phyloP scores from a whole-genome alignment of 2,888 invertebrate genomes.

The Eupithecia dodoneata region DNA sequence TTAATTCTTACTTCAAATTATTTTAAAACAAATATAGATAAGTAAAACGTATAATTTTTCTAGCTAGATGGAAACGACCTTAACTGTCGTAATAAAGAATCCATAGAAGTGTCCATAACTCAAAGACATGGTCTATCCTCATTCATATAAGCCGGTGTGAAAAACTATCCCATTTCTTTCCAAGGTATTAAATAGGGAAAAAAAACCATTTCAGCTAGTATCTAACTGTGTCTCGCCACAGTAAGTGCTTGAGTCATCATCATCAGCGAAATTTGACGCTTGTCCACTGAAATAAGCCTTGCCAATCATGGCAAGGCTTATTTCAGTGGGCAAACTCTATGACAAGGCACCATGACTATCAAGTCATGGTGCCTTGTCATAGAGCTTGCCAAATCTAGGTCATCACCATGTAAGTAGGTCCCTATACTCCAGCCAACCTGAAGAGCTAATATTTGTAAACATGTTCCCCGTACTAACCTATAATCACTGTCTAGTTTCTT shows the following conservation, averaged over 20 bases:
- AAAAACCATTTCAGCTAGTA: neutral
- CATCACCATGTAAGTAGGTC: no score
- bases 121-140: conserved; percentile 13
- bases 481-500: neutral
- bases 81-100: neutral
- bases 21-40: neutral
- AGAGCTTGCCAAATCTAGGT: no score
- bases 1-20: neutral
- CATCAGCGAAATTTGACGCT: no score
- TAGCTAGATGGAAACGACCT: neutral
- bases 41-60: neutral
- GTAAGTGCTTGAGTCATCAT: no score
- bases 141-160: conserved; percentile 19
- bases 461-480: neutral
- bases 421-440: neutral
- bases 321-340: no score
- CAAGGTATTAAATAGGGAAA: neutral
- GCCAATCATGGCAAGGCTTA: no score
- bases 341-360: no score
- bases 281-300: no score
- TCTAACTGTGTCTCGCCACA: no score
- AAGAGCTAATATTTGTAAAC: neutral
- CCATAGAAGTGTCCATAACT: conserved; percentile 12
- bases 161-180: conserved; percentile 32
- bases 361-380: no score